These are phyloP conservation scores for Drosophila micromelanica DNA, from an alignment of 1,140 invertebrate genomes.

Conservation along the genomic window DNA sequence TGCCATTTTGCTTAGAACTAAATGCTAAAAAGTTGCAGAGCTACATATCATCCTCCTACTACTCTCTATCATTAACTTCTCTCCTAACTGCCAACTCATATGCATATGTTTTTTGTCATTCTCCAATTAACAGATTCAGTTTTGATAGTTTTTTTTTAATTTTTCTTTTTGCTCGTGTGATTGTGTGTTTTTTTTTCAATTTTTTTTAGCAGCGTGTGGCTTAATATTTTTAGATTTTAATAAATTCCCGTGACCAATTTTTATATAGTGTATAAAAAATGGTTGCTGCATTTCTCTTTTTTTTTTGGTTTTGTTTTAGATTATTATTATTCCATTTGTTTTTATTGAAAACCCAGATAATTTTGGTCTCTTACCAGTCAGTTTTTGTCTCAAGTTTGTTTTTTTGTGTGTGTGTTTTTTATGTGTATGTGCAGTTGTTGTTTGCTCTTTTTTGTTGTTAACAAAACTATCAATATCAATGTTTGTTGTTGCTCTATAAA, in stretches of 20 bases:
- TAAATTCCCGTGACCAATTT: conserved; percentile 67
- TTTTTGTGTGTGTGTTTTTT: conserved; percentile 44
- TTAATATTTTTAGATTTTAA: conserved; percentile 55
- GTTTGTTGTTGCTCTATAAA: conserved; percentile 77
- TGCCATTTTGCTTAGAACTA: conserved; percentile 71
- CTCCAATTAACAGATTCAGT: conserved; percentile 71
- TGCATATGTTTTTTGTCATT: conserved; percentile 45
- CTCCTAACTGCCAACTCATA: conserved; percentile 55
- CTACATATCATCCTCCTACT: conserved; percentile 56
- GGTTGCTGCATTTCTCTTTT: conserved; percentile 53
- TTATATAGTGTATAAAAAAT: conserved; percentile 70
- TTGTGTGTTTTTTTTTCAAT: conserved; percentile 28
- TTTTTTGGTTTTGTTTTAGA: conserved; percentile 46
- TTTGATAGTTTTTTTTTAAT: conserved; percentile 59
- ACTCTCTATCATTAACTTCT: conserved; percentile 34
- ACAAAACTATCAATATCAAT: conserved; percentile 81
- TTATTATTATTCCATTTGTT: conserved; percentile 53
- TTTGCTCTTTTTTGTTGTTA: conserved; percentile 50
- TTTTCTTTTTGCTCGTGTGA: conserved; percentile 18
- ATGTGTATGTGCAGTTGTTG: background rate
- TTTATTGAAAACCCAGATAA: conserved; percentile 81
- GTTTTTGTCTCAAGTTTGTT: conserved; percentile 80
- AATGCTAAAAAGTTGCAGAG: conserved; percentile 79
- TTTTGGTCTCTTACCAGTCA: conserved; percentile 83
- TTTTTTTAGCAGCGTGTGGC: conserved; percentile 19